Conservation (phyloP, 2,888 invertebrate genomes). For the Hololepta plana region DNA sequence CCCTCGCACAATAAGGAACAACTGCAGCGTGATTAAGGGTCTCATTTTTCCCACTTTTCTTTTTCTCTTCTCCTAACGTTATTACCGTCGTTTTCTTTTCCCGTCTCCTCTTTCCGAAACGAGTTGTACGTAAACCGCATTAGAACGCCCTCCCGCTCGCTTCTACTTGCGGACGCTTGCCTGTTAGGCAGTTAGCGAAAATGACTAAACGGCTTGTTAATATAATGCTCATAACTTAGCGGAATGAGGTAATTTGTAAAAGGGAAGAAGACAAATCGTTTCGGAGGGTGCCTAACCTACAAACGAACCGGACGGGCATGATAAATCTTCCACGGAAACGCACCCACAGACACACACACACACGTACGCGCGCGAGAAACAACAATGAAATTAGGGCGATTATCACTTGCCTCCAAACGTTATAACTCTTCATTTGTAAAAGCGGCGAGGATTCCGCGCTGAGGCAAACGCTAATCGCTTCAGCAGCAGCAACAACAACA, state of each 20-base stretch:
- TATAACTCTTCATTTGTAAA: conserved; percentile 28
- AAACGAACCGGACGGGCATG: conserved; percentile 18
- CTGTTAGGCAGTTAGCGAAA: conserved; percentile 6
- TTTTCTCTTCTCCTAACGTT: too few species aligned
- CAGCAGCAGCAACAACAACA: too few species aligned
- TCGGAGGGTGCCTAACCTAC: conserved; percentile 3
- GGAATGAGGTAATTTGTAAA: conserved; percentile 21
- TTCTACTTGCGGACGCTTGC: too few species aligned
- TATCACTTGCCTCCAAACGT: conserved; percentile 27
- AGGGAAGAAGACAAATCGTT: conserved; percentile 8
- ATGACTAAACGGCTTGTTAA: conserved; percentile 17
- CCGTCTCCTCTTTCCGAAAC: too few species aligned
- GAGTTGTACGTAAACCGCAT: too few species aligned
- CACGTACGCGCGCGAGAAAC: conserved; percentile 14
- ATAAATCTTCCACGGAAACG: conserved; percentile 23
- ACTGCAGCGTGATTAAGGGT: too few species aligned
- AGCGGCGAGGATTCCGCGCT: not conserved
- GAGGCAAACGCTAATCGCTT: too few species aligned
- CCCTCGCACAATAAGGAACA: too few species aligned
- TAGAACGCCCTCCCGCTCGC: too few species aligned
- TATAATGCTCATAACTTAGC: conserved; percentile 17
- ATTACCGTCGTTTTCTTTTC: too few species aligned
- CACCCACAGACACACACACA: conserved; percentile 10
- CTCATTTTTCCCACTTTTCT: too few species aligned
- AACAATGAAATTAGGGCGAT: conserved; percentile 27